Percentiles rank a stretch among this genome's conserved stretches.
These are phyloP conservation scores for Scaptomyza pallida DNA, from an alignment of 1,140 invertebrate genomes.

Conservation along the genomic window DNA sequence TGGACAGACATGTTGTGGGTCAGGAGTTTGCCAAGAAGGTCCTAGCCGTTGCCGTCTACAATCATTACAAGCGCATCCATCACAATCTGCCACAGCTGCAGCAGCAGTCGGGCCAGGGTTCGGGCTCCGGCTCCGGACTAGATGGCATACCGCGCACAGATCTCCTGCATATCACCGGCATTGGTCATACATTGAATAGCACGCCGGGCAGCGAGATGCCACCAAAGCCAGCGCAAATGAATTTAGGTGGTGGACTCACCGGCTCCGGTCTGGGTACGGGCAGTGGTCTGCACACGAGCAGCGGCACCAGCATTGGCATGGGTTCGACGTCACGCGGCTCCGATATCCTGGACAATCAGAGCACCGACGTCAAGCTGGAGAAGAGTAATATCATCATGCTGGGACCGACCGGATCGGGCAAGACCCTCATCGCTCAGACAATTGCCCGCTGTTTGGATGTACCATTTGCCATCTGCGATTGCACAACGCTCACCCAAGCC, in stretches of 20 bases:
- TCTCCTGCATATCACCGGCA: constrained; percentile 92
- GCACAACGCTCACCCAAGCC: constrained; percentile 99
- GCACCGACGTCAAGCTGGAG: constrained; percentile 95
- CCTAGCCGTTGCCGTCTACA: constrained; percentile 99
- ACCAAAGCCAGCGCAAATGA: constrained; percentile 61
- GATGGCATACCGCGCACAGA: constrained; percentile 85
- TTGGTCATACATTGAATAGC: constrained; percentile 87
- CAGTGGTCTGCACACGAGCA: constrained; percentile 6
- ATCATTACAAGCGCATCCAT: constrained; percentile 99
- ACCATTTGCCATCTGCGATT: constrained; percentile 99
- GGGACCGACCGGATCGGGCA: constrained; percentile 99
- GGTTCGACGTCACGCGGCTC: constrained; percentile 85
- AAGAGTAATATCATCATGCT: constrained; percentile 99
- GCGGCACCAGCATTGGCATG: constrained; percentile 10
- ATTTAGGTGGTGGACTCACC: constrained; percentile 53
- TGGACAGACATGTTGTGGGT: constrained; percentile 98
- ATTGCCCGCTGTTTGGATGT: constrained; percentile 98
- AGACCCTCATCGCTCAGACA: constrained; percentile 98
- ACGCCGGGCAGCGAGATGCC: constrained; percentile 84
- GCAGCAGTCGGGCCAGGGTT: constrained; percentile 31
- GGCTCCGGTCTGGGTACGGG: constrained; percentile 47
- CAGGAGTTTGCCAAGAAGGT: constrained; percentile 99
- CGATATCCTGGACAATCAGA: constrained; percentile 93
- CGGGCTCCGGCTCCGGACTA: constrained; percentile 83
- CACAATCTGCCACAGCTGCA: constrained; percentile 92